Conservation (phyloP, 2,113 vertebrate species). For the Notiomystis cincta region DNA sequence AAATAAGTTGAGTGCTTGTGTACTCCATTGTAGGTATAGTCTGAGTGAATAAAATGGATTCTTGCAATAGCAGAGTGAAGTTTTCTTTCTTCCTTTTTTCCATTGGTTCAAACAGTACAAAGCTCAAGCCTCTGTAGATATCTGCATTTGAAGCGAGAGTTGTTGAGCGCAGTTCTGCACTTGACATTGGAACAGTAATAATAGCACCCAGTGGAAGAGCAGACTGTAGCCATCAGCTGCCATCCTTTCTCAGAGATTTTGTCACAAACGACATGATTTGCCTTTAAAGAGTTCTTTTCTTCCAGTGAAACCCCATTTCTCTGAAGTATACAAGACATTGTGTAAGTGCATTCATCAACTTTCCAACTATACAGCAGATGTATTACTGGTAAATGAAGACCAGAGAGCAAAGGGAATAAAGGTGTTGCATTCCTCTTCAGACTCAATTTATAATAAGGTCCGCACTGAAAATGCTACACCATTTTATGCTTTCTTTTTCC, state of each 20-base stretch:
- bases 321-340: neutral
- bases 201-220: neutral
- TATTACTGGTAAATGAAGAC: neutral
- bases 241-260: neutral
- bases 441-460: neutral
- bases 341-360: neutral
- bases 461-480: neutral
- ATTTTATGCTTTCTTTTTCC: neutral
- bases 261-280: neutral
- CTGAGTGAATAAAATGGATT: neutral
- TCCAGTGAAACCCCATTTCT: neutral
- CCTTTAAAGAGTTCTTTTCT: neutral
- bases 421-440: neutral
- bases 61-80: neutral
- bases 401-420: neutral
- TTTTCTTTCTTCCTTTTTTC: neutral
- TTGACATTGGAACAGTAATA: neutral
- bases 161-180: neutral
- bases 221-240: neutral
- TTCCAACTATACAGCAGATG: neutral
- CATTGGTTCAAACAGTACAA: neutral
- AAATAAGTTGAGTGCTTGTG: neutral
- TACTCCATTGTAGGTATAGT: neutral
- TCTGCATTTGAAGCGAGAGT: neutral
- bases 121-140: neutral